Percentiles rank a stretch among this genome's conserved stretches.
Evolutionary conservation across 1,140 invertebrate species (phyloP).

Genomic region (Belonocnema kinseyi): DNA sequence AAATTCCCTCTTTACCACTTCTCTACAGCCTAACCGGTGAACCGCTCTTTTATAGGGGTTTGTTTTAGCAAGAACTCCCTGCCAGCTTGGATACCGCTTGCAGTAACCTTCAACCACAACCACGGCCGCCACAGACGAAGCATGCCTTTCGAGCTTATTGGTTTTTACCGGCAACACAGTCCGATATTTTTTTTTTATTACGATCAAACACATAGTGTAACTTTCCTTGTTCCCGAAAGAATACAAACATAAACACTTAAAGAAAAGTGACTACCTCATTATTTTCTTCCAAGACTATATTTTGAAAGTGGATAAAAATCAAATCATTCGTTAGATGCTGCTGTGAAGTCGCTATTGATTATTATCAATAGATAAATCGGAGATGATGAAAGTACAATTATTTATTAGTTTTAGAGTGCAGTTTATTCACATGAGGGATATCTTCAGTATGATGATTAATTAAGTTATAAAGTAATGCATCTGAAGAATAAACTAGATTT

Average conservation of each 20-base stretch:
- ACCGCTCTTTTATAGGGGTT: conserved; percentile 65
- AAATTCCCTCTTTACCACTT: conserved; percentile 74
- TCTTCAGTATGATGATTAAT: no score
- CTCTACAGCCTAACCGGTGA: conserved; percentile 58
- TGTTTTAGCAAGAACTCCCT: conserved; percentile 71
- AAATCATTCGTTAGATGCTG: conserved; percentile 32
- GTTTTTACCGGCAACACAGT: conserved; percentile 71
- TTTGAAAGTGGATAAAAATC: not conserved
- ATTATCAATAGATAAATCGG: conserved; percentile 16
- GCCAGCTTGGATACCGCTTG: conserved; percentile 52
- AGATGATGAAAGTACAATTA: not conserved
- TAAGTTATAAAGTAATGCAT: no score
- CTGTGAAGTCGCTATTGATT: not conserved
- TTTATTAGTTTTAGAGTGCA: no score
- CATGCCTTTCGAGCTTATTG: conserved; percentile 71
- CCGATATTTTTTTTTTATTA: conserved; percentile 61
- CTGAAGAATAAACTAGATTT: no score
- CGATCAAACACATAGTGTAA: conserved; percentile 41
- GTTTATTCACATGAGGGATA: no score
- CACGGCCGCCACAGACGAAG: conserved; percentile 66
- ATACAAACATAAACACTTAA: conserved; percentile 47
- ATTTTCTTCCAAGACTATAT: conserved; percentile 46
- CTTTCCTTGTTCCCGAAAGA: conserved; percentile 46
- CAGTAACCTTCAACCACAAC: conserved; percentile 67
- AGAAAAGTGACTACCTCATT: conserved; percentile 13